Conservation (phyloP, 1,140 invertebrate species). For the Xylocopa sonorina region DNA sequence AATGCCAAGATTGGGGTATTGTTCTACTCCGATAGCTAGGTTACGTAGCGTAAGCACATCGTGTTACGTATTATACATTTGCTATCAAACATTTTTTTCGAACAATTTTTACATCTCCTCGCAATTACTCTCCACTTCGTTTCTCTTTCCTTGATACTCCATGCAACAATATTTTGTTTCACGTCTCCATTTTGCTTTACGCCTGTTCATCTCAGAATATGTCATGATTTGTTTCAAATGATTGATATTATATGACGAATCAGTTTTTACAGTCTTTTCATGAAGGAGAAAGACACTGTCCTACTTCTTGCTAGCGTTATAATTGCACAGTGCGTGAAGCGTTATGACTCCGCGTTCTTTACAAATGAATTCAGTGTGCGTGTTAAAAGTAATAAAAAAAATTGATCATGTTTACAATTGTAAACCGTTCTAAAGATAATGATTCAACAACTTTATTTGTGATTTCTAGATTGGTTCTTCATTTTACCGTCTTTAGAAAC, state of each 20-base stretch:
- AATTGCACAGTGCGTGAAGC: background rate
- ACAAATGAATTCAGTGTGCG: background rate
- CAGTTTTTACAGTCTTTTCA: background rate
- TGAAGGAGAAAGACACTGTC: background rate
- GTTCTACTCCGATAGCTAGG: conserved; percentile 73
- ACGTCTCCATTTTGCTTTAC: background rate
- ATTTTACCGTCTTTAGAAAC: background rate
- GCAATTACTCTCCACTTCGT: background rate
- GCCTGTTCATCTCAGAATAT: background rate
- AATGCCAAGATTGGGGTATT: conserved; percentile 77
- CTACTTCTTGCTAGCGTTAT: background rate
- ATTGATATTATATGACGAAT: background rate
- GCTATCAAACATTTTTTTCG: too few relatives aligned
- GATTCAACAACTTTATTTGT: background rate
- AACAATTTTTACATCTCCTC: background rate
- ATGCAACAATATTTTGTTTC: background rate
- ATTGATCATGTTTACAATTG: background rate
- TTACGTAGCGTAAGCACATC: conserved; percentile 53
- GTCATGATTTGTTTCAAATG: background rate
- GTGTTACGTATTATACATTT: background rate
- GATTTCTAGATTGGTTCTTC: background rate
- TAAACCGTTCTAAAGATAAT: background rate
- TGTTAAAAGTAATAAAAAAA: background rate
- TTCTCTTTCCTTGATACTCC: background rate
- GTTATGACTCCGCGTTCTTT: background rate